Conservation (phyloP, 2,113 vertebrate species). For the Bucco capensis region DNA sequence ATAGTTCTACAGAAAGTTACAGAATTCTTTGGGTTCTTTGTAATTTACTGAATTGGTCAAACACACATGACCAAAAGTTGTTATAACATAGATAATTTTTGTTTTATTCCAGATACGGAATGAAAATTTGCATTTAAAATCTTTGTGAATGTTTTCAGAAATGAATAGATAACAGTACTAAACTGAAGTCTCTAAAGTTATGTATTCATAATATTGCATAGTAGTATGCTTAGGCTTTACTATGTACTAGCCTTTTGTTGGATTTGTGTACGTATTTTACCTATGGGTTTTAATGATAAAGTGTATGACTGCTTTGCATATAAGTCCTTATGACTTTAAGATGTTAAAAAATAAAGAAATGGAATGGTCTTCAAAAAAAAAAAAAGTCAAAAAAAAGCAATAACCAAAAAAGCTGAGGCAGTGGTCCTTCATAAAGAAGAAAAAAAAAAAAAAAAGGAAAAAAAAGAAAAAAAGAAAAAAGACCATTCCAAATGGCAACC, state of each 20-base stretch:
- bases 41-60: conserved; percentile 80
- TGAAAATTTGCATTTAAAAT: conserved; percentile 82
- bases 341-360: conserved; percentile 95
- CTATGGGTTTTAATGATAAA: conserved; percentile 91
- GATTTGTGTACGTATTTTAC: conserved; percentile 98
- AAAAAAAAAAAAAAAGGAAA: conserved; percentile 26
- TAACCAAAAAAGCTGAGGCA: conserved; percentile 43
- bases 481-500: conserved; percentile 84
- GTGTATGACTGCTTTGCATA: conserved; percentile 95
- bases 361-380: conserved; percentile 90
- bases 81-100: conserved; percentile 82
- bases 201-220: conserved; percentile 85
- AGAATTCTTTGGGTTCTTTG: conserved; percentile 80
- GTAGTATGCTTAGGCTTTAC: conserved; percentile 88
- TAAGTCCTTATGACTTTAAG: conserved; percentile 88
- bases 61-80: conserved; percentile 77
- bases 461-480: conserved; percentile 68
- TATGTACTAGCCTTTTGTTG: conserved; percentile 88
- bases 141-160: conserved; percentile 83
- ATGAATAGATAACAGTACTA: conserved; percentile 81
- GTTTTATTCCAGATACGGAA: conserved; percentile 80
- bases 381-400: conserved; percentile 56
- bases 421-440: conserved; percentile 65
- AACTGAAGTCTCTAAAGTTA: conserved; percentile 78
- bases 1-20: conserved; percentile 78